Evolutionary conservation across 2,113 vertebrate species (phyloP).

Genomic region (Taurulus bubalis): DNA sequence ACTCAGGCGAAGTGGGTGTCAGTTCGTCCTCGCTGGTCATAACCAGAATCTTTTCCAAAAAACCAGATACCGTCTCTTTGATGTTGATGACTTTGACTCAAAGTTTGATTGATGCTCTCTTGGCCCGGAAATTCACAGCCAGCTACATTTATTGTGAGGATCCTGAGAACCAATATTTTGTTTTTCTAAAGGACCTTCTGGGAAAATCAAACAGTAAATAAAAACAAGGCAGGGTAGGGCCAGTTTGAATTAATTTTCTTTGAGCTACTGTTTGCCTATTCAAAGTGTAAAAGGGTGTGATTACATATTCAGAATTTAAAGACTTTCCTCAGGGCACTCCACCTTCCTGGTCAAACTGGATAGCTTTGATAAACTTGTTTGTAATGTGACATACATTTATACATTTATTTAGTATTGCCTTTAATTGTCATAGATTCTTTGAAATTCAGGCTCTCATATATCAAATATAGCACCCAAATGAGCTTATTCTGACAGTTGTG

Average conservation of each 20-base stretch:
- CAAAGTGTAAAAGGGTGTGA: not conserved
- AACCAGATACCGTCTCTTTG: constrained; percentile 3
- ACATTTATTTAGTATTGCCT: no score
- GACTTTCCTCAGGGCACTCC: not conserved
- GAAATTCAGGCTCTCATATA: not conserved
- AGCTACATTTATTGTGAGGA: constrained; percentile 18
- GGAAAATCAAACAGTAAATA: constrained; percentile 35
- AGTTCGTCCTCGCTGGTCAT: not conserved
- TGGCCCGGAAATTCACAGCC: constrained; percentile 4
- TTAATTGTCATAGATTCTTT: not conserved
- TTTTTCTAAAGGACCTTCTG: constrained; percentile 16
- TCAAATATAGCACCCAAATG: not conserved
- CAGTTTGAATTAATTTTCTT: constrained; percentile 19
- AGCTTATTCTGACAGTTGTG: constrained; percentile 7
- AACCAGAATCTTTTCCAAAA: not conserved
- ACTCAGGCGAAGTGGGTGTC: not conserved
- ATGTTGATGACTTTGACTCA: constrained; percentile 13
- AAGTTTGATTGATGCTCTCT: constrained; percentile 16
- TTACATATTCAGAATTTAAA: constrained; percentile 11
- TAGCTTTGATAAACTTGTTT: constrained; percentile 7
- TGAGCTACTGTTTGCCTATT: constrained; percentile 6
- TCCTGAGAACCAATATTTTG: constrained; percentile 21
- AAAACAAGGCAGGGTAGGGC: not conserved
- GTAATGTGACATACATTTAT: not conserved
- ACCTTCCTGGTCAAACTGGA: not conserved